These are phyloP conservation scores for Poecile montanus DNA, from an alignment of 2,797 vertebrate species.

Conservation along the genomic window DNA sequence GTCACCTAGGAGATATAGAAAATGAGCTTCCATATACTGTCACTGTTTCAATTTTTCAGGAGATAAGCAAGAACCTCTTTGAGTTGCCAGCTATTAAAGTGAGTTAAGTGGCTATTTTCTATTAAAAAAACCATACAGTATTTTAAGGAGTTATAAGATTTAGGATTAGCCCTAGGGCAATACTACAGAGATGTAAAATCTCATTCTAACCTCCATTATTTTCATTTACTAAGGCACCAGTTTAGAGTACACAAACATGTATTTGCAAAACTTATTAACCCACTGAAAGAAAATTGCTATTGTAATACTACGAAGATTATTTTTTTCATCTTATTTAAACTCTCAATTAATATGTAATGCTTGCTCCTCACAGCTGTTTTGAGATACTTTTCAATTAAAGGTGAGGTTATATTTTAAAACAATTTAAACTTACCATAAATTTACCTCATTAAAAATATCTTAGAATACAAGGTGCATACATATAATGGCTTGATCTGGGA, in stretches of 20 bases:
- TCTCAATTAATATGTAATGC: background rate
- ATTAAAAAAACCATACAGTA: background rate
- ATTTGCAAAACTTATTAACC: background rate
- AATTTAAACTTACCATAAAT: background rate
- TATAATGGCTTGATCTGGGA: background rate
- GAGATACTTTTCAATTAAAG: background rate
- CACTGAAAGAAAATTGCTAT: background rate
- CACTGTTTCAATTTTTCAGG: slow-evolving; percentile 9
- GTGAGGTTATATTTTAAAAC: background rate
- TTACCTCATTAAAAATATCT: background rate
- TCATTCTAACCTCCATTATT: background rate
- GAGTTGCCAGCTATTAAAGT: background rate
- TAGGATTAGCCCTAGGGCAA: background rate
- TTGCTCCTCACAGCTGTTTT: background rate
- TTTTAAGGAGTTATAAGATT: background rate
- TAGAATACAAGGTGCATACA: background rate
- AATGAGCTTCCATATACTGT: background rate
- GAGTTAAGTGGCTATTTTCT: background rate
- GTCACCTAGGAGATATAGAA: slow-evolving; percentile 6
- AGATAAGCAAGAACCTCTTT: slow-evolving; percentile 10
- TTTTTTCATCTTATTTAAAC: background rate
- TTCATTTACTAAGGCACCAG: background rate
- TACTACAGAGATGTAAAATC: background rate
- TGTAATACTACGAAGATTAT: background rate
- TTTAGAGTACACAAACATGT: background rate